phyloP scores from a whole-genome alignment of 2,888 invertebrate species.

The Callosobruchus maculatus region DNA sequence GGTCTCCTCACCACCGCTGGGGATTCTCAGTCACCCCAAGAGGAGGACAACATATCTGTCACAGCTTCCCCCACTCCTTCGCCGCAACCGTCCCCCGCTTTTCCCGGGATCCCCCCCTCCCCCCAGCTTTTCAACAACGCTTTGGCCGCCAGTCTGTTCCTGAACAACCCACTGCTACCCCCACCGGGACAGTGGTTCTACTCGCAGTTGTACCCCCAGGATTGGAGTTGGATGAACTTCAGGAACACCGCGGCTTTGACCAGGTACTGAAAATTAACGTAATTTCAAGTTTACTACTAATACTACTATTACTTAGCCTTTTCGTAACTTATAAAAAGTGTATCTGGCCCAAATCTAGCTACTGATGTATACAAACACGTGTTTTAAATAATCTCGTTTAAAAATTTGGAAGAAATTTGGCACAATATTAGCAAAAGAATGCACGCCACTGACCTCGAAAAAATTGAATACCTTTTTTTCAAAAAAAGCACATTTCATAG shows the following conservation, averaged over 20 bases:
- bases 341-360: too few species aligned
- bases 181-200: slow-evolving; percentile 77
- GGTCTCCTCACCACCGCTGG: slow-evolving; percentile 49
- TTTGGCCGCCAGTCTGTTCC: slow-evolving; percentile 67
- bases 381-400: too few species aligned
- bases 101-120: slow-evolving; percentile 42
- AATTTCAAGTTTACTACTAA: too few species aligned
- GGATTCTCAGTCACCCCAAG: slow-evolving; percentile 44
- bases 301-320: too few species aligned
- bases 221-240: slow-evolving; percentile 64
- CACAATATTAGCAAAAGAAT: too few species aligned
- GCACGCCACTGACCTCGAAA: too few species aligned
- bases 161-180: slow-evolving; percentile 71
- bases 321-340: too few species aligned
- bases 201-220: slow-evolving; percentile 71
- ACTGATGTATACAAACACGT: too few species aligned
- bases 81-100: slow-evolving; percentile 50
- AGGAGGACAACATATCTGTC: slow-evolving; percentile 57
- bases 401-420: too few species aligned
- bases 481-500: too few species aligned
- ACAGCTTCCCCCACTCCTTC: slow-evolving; percentile 61
- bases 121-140: slow-evolving; percentile 56
- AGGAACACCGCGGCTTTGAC: slow-evolving; percentile 37
- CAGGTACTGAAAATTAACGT: background rate
- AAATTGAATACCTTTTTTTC: too few species aligned